phyloP scores from a whole-genome alignment of 2,113 vertebrate species.

The Monarcha castaneiventris region DNA sequence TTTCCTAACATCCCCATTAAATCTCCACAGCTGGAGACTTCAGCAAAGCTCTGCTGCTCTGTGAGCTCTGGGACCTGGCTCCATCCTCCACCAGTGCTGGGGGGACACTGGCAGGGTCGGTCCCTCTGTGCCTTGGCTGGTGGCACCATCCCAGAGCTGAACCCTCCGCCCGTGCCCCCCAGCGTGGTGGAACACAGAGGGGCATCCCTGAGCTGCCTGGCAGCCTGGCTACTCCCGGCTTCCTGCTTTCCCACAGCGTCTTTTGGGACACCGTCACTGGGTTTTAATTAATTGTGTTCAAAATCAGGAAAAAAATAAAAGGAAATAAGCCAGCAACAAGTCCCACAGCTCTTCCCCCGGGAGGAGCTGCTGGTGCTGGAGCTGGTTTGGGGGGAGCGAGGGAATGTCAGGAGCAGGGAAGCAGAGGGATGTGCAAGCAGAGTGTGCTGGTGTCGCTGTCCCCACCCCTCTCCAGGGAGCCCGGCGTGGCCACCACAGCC shows the following conservation, averaged over 20 bases:
- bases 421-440: neutral
- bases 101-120: neutral
- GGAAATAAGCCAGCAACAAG: neutral
- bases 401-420: neutral
- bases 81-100: fast-evolving
- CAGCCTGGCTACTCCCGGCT: neutral
- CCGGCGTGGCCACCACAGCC: neutral
- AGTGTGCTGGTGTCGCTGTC: neutral
- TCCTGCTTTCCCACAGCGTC: neutral
- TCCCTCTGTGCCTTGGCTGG: neutral
- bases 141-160: neutral
- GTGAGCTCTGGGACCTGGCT: neutral
- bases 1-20: neutral
- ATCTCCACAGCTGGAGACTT: neutral
- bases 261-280: neutral
- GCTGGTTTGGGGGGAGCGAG: fast-evolving
- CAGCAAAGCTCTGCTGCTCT: neutral
- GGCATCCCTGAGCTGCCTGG: neutral
- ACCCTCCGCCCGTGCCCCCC: neutral
- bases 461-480: neutral
- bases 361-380: neutral
- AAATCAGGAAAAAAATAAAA: neutral
- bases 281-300: slow-evolving; percentile 38
- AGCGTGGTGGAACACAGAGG: fast-evolving
- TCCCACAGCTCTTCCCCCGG: neutral